phyloP scores from a whole-genome alignment of 2,113 vertebrate genomes.

The Gulo gulo region DNA sequence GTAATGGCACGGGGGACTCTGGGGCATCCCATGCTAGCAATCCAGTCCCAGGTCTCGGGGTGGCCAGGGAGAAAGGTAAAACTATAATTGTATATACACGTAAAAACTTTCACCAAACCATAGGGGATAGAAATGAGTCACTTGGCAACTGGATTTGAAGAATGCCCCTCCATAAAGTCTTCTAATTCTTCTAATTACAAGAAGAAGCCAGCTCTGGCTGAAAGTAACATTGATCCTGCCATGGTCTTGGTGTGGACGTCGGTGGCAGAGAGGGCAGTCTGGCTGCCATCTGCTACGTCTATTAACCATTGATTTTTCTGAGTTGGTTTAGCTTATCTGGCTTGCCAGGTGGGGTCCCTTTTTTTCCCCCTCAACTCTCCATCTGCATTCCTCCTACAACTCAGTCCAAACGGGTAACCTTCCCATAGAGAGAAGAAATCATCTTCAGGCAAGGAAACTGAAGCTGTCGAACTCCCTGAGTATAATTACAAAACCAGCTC shows the following conservation, averaged over 20 bases:
- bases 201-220: not conserved
- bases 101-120: not conserved
- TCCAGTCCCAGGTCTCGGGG: fast-evolving
- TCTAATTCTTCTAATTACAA: too few relatives aligned
- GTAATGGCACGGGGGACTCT: not conserved
- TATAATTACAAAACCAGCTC: not conserved
- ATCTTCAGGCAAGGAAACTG: not conserved
- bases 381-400: not conserved
- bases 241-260: too few relatives aligned
- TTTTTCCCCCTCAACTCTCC: not conserved
- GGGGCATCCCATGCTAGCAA: not conserved
- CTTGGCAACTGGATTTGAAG: not conserved
- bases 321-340: not conserved
- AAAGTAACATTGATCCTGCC: not conserved
- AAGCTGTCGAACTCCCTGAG: not conserved
- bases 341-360: not conserved
- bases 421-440: not conserved
- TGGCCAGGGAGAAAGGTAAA: not conserved
- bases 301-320: not conserved
- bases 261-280: not conserved
- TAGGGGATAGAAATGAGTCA: not conserved
- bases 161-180: not conserved
- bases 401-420: not conserved
- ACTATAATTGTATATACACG: not conserved
- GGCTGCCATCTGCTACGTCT: not conserved